Evolutionary conservation across 2,888 invertebrate genomes (phyloP).

Genomic region (Blastobasis adustella): DNA sequence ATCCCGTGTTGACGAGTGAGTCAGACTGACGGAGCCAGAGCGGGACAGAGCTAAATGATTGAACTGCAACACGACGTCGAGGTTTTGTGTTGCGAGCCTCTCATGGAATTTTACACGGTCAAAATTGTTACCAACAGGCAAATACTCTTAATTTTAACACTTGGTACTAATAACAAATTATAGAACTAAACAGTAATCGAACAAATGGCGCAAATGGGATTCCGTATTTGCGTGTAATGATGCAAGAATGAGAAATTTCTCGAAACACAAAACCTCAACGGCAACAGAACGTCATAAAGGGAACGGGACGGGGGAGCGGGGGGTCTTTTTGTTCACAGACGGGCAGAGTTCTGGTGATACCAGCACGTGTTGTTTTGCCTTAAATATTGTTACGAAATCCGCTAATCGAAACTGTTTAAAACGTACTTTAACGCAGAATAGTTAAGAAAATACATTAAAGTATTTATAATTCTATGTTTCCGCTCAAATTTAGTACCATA

Average conservation of each 20-base stretch:
- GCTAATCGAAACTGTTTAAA: too few species aligned
- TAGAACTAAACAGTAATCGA: too few species aligned
- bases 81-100: conserved; percentile 63
- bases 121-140: not conserved
- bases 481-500: too few species aligned
- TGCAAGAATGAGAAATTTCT: conserved; percentile 36
- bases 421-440: too few species aligned
- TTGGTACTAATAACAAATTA: too few species aligned
- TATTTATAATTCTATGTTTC: too few species aligned
- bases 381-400: too few species aligned
- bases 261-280: conserved; percentile 66
- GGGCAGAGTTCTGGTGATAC: conserved; percentile 26
- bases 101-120: conserved; percentile 35
- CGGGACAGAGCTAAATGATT: conserved; percentile 37
- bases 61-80: conserved; percentile 28
- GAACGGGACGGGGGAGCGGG: conserved; percentile 21
- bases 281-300: conserved; percentile 36
- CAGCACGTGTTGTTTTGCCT: conserved; percentile 15
- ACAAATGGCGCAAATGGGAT: too few species aligned
- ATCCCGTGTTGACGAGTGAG: conserved; percentile 55
- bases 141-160: too few species aligned
- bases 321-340: conserved; percentile 21
- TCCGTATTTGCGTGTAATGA: conserved; percentile 5
- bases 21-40: conserved; percentile 45
- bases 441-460: too few species aligned